A percentile compares a stretch with the other conserved stretches of the same genome.
Conservation (phyloP, 2,888 invertebrate genomes). For the Frankliniella intonsa region DNA sequence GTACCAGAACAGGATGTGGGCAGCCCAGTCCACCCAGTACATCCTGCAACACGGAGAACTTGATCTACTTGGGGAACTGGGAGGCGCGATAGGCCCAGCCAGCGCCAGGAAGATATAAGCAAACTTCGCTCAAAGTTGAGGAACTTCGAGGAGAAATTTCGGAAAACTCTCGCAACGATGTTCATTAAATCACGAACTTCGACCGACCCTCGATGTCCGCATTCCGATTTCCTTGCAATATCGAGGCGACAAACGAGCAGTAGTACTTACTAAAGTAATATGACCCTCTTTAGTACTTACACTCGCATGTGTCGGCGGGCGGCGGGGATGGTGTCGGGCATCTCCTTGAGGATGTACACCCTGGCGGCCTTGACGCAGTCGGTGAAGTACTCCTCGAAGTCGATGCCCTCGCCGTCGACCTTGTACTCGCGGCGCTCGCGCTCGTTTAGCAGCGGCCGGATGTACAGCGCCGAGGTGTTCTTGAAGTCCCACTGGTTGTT, state of each 20-base stretch:
- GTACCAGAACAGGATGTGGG: conserved; percentile 62
- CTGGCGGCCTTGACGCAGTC: conserved; percentile 76
- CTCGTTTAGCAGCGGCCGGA: conserved; percentile 59
- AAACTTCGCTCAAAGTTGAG: no score
- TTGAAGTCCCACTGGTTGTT: conserved; percentile 88
- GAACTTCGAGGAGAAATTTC: no score
- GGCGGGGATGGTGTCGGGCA: conserved; percentile 72
- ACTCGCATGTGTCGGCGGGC: conserved; percentile 73
- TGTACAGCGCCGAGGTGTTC: conserved; percentile 58
- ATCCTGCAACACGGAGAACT: conserved; percentile 56
- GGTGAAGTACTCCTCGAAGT: conserved; percentile 76
- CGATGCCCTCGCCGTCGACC: conserved; percentile 64
- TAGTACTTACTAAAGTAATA: no score
- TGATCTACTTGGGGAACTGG: no score
- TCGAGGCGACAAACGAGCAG: no score
- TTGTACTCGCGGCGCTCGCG: conserved; percentile 63
- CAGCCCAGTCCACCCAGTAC: conserved; percentile 76
- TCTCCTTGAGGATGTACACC: conserved; percentile 74
- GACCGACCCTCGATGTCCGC: no score
- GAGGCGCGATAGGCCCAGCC: no score
- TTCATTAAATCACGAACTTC: conserved; percentile 8
- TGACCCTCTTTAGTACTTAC: no score
- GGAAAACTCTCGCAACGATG: no score
- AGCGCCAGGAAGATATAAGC: no score
- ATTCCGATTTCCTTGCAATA: no score